phyloP scores from a whole-genome alignment of 2,888 invertebrate species.

The Conomelus anceps region DNA sequence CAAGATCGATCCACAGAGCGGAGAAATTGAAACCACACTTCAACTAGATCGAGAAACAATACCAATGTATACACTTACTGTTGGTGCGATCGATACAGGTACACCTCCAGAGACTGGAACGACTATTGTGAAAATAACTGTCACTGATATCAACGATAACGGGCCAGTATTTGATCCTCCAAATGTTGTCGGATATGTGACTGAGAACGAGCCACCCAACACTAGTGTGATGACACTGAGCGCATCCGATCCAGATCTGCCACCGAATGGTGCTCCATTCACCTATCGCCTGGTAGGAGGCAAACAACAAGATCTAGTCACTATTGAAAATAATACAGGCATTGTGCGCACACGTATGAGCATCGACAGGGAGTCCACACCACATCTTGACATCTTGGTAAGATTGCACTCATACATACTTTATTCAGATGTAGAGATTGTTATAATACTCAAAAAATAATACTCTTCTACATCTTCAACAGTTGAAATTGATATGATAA shows the following conservation, averaged over 20 bases:
- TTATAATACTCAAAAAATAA: no score
- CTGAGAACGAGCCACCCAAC: constrained; percentile 79
- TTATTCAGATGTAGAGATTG: no score
- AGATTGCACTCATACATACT: no score
- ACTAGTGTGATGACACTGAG: constrained; percentile 77
- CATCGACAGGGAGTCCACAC: constrained; percentile 75
- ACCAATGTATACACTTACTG: constrained; percentile 63
- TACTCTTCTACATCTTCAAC: no score
- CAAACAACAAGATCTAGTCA: constrained; percentile 66
- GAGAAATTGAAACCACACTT: constrained; percentile 68
- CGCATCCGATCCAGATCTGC: constrained; percentile 82
- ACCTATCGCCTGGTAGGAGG: constrained; percentile 73
- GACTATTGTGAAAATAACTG: constrained; percentile 67
- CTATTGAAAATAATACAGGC: constrained; percentile 72
- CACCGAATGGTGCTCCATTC: constrained; percentile 87
- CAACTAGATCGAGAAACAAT: constrained; percentile 74
- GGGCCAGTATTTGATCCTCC: constrained; percentile 73
- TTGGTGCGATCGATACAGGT: constrained; percentile 86
- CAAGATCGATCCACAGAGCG: constrained; percentile 77
- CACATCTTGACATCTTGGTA: constrained; percentile 61
- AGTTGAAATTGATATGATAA: no score
- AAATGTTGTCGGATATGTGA: constrained; percentile 66
- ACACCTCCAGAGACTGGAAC: constrained; percentile 88
- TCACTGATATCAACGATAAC: constrained; percentile 89
- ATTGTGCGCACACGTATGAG: constrained; percentile 68